A percentile compares a stretch with the other conserved stretches of the same genome.
Conservation (phyloP, 2,797 vertebrate species). For the Acrocephalus scirpaceus region DNA sequence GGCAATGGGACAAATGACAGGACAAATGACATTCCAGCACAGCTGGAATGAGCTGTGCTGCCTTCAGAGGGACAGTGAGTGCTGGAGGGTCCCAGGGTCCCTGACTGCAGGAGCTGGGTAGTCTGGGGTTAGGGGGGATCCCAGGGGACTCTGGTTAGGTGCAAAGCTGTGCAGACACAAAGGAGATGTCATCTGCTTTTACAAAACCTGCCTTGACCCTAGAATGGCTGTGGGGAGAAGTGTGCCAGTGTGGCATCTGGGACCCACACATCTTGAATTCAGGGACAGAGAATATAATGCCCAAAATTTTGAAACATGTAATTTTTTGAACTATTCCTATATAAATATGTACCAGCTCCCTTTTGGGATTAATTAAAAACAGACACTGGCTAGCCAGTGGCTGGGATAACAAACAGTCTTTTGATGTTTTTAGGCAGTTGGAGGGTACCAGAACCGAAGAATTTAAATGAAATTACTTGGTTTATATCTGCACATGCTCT, state of each 20-base stretch:
- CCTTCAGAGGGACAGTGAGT: accelerated
- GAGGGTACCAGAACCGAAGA: neutral
- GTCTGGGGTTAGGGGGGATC: neutral
- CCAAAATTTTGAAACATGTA: neutral
- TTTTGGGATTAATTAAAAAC: neutral
- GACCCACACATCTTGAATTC: neutral
- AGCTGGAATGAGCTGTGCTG: neutral
- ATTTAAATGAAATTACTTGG: neutral
- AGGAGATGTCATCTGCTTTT: neutral
- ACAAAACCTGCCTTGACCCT: neutral
- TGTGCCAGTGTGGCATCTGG: neutral
- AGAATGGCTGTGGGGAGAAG: neutral
- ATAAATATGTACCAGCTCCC: neutral
- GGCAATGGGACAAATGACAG: neutral
- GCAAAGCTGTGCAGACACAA: neutral
- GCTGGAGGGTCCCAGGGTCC: too few species aligned
- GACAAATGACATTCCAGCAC: too few species aligned
- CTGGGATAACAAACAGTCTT: neutral
- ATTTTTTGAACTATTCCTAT: neutral
- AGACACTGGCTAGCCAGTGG: neutral
- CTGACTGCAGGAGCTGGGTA: accelerated
- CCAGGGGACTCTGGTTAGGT: neutral
- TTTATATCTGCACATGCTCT: neutral
- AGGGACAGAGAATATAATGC: neutral
- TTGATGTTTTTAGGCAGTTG: neutral